Conservation (phyloP, 2,113 vertebrate genomes). For the Gymnocephalus cernua region DNA sequence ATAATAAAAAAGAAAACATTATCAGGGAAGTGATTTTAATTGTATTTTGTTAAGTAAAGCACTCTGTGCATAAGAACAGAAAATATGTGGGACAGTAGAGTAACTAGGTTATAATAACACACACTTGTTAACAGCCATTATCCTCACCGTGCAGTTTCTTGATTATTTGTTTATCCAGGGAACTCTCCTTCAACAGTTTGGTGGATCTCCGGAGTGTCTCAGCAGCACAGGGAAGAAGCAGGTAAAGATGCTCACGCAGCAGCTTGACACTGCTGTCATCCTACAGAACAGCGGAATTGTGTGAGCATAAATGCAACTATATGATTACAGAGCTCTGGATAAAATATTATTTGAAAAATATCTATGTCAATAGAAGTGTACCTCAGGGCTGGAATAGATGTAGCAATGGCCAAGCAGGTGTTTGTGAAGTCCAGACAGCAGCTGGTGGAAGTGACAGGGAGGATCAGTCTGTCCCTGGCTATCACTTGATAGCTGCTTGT, state of each 20-base stretch:
- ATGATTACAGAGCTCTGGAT: not conserved
- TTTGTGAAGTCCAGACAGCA: conserved; percentile 86
- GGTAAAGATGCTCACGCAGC: conserved; percentile 84
- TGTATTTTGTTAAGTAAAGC: not conserved
- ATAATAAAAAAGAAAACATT: not conserved
- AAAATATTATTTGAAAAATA: conserved; percentile 11
- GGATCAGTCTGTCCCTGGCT: conserved; percentile 81
- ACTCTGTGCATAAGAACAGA: not conserved
- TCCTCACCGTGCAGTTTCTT: conserved; percentile 85
- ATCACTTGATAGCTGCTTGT: conserved; percentile 81
- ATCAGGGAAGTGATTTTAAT: not conserved
- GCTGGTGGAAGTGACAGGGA: conserved; percentile 86
- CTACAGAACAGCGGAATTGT: conserved; percentile 58
- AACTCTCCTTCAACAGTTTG: conserved; percentile 83
- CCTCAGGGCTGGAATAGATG: conserved; percentile 79
- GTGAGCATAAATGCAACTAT: conserved; percentile 5
- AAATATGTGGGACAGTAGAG: too few relatives aligned
- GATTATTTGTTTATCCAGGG: conserved; percentile 82
- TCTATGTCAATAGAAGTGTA: conserved; percentile 23
- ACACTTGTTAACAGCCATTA: not conserved
- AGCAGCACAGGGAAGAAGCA: conserved; percentile 83
- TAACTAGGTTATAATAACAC: not conserved
- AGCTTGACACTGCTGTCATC: conserved; percentile 82
- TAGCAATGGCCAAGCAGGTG: conserved; percentile 87
- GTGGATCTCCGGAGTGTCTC: conserved; percentile 86